phyloP scores from a whole-genome alignment of 2,113 vertebrate genomes.

The Apodemus speciosus region DNA sequence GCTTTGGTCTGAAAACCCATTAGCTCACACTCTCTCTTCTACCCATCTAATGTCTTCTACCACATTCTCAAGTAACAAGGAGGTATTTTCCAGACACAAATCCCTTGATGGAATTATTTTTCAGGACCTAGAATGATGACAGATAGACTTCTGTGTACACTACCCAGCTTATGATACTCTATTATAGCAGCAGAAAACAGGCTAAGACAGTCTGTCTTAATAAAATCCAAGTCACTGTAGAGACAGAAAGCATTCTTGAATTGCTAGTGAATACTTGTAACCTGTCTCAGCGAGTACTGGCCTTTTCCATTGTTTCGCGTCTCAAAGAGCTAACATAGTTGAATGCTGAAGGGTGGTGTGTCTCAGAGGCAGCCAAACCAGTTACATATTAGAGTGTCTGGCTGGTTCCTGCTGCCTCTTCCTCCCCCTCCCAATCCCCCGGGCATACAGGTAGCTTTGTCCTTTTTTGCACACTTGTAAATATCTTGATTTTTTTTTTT shows the following conservation, averaged over 20 bases:
- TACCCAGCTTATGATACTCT: not conserved
- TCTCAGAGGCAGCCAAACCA: not conserved
- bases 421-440: not conserved
- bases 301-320: conserved; percentile 34
- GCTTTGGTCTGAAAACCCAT: not conserved
- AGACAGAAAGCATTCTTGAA: not conserved
- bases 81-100: too few species aligned
- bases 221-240: conserved; percentile 13
- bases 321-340: not conserved
- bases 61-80: too few species aligned
- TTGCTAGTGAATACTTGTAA: not conserved
- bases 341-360: not conserved
- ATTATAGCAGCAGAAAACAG: not conserved
- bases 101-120: not conserved
- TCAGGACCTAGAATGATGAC: not conserved
- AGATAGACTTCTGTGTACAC: not conserved
- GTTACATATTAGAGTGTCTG: conserved; percentile 4
- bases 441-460: conserved; percentile 38
- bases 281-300: not conserved
- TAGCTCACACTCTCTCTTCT: not conserved
- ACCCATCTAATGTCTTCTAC: not conserved
- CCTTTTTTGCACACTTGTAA: conserved; percentile 30
- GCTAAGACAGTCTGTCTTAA: not conserved
- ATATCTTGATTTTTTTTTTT: conserved; percentile 57
- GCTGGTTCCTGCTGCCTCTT: not conserved